Base-by-base conservation (phyloP, 2,797 vertebrate species). In the Gymnodraco acuticeps region DNA sequence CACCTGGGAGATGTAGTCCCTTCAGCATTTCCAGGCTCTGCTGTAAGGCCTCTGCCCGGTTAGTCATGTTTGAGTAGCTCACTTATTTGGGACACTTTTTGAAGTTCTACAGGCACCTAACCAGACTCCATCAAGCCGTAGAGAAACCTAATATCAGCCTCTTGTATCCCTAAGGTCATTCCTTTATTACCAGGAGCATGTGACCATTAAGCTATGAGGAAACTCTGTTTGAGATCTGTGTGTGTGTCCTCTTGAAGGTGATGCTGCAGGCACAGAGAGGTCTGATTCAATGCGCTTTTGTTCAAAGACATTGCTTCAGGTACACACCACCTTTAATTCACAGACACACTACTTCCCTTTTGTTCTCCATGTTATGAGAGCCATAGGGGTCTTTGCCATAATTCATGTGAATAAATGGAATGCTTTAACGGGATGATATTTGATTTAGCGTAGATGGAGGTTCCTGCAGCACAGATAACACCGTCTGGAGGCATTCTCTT, bases 371-470 rank as follows among this genome's bases (percentile, higher is more conserved):
- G 64, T 60, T 79, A 73, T 72, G 72, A 61, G 56, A 84, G 78
- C 80, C 84, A 85, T 50, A 60, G 73, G 59, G 72, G 66, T 65
- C 52, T 81, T 48, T 56, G 82, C 72, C 71, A 86, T 92, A 87
- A 88, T 76, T 90, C 83, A 86, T 64, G 20, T 79, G 88, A 90
- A 90, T 86, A 85, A 92, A 88, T 89, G 85, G 77, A 72, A 85
- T 77, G 82, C 82, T 88, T 87, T 89, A 83, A 81, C 61, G 47
- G 53, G 77, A 51, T 20, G 43, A 81, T 90, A 77, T 88, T 85
- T 84, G 84, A 92, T 91, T 91, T 89, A 83, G 75, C 87, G 79
- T 54, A 82, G 75, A 85, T 74, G 71, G 77, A 83, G 75, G 70
- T 78, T 88, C 83, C 82, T 69, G 70, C 80, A 42, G 68, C 17